Evolutionary conservation across 2,797 vertebrate genomes (phyloP), one percentile per base, ranked within the genome.

Genomic region (Alfaro cultratus): DNA sequence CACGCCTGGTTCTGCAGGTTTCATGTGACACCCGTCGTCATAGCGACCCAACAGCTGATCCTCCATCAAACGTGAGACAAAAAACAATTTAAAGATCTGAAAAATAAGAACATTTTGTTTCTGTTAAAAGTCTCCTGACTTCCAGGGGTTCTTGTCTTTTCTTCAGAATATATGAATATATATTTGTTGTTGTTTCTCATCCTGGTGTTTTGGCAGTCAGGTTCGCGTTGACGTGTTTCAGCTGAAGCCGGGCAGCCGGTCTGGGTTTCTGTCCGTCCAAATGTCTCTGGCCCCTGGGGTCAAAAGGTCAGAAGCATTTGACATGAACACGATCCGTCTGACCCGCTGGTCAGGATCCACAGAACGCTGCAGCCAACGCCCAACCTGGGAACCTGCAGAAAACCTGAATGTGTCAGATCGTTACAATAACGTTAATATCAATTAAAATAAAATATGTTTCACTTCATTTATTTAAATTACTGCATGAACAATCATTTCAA

Each of bases 151-250:
- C 74, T 75, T 76, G 36, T 86, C 68, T 87, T 70, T 78, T 87
- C 80, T 55, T 31, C 80, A 4, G 51, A 68, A 67, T 76, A 55
- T 49, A 47, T 83, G 79, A 85, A 31, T 4, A 55, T n/a, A n/a
- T 34, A 16, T 67, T 70, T 86, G 47, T 75, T 78, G 81, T 89
- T 90, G 80, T 89, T 91, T 91, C 77, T 90, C 91, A 75, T 45
- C 79, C 85, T 91, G 90, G 88, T 84, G 89, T 87, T 87, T 88
- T 82, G 45, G 70, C 70, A 21, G 81, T 67, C 81, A 87, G 90
- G 36, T 75, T 85, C 80, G 80, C 91, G 94, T 93, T 94, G 92
- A 93, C 86, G 87, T 91, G 87, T 81, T 78, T 77, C 73, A 77
- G 67, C 79, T 87, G 92, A 45, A 45, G 70, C 76, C 49, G 39